Evolutionary conservation across 2,113 vertebrate species (phyloP).

Genomic region (Oncorhynchus keta): DNA sequence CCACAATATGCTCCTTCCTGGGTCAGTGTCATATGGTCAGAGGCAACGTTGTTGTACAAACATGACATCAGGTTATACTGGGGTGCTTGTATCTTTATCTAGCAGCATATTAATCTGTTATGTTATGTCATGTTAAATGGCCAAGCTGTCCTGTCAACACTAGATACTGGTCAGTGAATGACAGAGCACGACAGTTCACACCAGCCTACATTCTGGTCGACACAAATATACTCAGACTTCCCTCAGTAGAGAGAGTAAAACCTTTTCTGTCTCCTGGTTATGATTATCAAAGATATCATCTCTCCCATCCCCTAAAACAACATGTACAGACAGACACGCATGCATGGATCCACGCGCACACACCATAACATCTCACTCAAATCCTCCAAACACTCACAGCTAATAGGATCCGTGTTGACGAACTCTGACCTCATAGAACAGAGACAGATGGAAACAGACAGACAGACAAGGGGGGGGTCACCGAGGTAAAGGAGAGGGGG

Average conservation of each 20-base stretch:
- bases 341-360: no score
- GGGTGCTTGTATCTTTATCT: no score
- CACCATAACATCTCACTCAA: not conserved
- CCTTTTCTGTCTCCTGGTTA: no score
- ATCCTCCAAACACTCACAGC: not conserved
- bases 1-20: not conserved
- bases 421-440: slow-evolving; percentile 21
- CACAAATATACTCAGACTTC: not conserved
- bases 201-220: no score
- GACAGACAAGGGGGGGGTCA: not conserved
- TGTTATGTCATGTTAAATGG: no score
- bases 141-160: not conserved
- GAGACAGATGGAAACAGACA: slow-evolving; percentile 16
- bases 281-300: not conserved
- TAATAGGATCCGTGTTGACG: slow-evolving; percentile 23
- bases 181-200: no score
- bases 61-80: no score
- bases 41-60: no score
- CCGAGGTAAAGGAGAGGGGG: not conserved
- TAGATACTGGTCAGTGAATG: not conserved
- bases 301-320: not conserved
- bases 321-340: not conserved
- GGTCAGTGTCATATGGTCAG: no score
- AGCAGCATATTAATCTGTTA: no score
- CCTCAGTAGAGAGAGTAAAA: not conserved